Conservation (phyloP, 2,888 invertebrate species). For the Blera fallax region DNA sequence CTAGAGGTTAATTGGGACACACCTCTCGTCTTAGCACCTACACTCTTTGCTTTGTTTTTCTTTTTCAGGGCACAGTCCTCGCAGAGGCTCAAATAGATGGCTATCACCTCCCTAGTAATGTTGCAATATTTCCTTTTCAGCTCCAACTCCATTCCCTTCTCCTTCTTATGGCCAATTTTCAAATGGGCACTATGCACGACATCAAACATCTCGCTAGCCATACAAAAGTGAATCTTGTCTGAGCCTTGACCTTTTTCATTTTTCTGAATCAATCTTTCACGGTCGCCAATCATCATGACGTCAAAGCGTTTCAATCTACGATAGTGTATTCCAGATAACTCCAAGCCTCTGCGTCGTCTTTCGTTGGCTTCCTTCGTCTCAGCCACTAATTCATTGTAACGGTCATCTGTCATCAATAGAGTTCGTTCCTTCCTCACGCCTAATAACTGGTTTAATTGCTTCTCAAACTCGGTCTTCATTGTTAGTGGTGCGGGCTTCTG, state of each 20-base stretch:
- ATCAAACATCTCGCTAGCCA: slow-evolving; percentile 52
- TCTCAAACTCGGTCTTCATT: slow-evolving; percentile 42
- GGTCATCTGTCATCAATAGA: slow-evolving; percentile 34
- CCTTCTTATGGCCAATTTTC: slow-evolving; percentile 51
- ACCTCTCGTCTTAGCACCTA: slow-evolving; percentile 23
- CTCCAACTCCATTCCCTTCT: slow-evolving; percentile 59
- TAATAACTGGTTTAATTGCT: slow-evolving; percentile 38
- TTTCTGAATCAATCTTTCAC: slow-evolving; percentile 19
- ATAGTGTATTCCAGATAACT: slow-evolving; percentile 40
- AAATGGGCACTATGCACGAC: slow-evolving; percentile 46
- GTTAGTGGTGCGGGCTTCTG: not conserved
- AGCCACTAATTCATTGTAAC: slow-evolving; percentile 28
- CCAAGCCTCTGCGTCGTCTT: slow-evolving; percentile 6
- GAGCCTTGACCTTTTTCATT: slow-evolving; percentile 1
- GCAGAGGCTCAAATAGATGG: slow-evolving; percentile 56
- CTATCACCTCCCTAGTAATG: slow-evolving; percentile 48
- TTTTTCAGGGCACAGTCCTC: slow-evolving; percentile 52
- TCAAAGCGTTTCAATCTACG: slow-evolving; percentile 50
- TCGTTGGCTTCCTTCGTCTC: slow-evolving; percentile 37
- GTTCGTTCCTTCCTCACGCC: slow-evolving; percentile 26
- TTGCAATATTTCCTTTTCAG: slow-evolving; percentile 57
- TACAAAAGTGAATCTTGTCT: not conserved
- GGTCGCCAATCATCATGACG: slow-evolving; percentile 15
- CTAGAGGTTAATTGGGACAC: slow-evolving; percentile 75
- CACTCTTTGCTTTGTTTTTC: slow-evolving; percentile 7